Percentiles rank a stretch among this genome's conserved stretches.
These are phyloP conservation scores for Gymnoscopelus braueri DNA, from an alignment of 2,797 vertebrate genomes.

Conservation along the genomic window DNA sequence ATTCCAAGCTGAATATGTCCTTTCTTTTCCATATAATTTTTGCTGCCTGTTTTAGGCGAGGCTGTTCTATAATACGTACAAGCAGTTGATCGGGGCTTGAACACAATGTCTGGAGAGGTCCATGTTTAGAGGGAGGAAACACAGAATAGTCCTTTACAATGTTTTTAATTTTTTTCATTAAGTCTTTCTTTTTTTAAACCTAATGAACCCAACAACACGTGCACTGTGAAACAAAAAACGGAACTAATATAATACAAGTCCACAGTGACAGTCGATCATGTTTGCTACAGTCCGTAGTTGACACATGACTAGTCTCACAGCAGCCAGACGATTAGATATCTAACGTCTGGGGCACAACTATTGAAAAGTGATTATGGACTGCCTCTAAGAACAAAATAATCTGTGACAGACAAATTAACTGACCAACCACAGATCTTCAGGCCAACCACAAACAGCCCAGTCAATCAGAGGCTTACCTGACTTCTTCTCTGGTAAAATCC, in stretches of 20 bases:
- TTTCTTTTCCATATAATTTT: constrained; percentile 76
- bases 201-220: constrained; percentile 14
- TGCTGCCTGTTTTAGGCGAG: constrained; percentile 68
- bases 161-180: constrained; percentile 12
- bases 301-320: background rate
- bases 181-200: background rate
- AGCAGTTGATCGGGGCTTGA: constrained; percentile 46
- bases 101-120: constrained; percentile 32
- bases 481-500: too few species aligned
- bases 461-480: background rate
- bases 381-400: too few species aligned
- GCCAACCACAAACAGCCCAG: too few species aligned
- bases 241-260: background rate
- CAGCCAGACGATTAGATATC: background rate
- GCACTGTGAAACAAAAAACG: background rate
- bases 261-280: too few species aligned
- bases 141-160: constrained; percentile 5
- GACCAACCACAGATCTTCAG: too few species aligned
- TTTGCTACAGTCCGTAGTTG: background rate
- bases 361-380: too few species aligned
- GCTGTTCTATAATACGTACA: constrained; percentile 65
- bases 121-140: constrained; percentile 8
- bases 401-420: too few species aligned
- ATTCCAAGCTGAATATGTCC: constrained; percentile 67
- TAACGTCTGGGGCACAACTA: background rate